Evolutionary conservation across 2,797 vertebrate species (phyloP), one percentile per base, ranked within the genome.

Genomic region (Poeciliopsis presidionis): DNA sequence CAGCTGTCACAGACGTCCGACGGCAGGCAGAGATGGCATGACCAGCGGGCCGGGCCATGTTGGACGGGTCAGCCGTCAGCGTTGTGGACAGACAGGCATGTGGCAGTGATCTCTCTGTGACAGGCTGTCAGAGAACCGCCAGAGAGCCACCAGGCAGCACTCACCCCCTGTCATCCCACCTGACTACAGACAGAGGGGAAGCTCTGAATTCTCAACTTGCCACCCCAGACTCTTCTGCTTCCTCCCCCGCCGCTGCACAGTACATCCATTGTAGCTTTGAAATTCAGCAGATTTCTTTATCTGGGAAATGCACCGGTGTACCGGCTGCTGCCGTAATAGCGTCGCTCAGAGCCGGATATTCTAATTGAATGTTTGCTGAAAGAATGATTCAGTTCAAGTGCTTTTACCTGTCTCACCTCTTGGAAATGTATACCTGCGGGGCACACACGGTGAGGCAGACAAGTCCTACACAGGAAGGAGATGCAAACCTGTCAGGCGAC

Each of bases 1-100:
- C 97, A 97, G 94, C 97, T 98, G 98, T 99, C 98, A 98, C 96
- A 97, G 95, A 94, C 95, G 96, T 96, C 91, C 95, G 94, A 95
- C 93, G 94, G 96, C 96, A 98, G 97, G 97, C 96, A 96, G 96
- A 95, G 96, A 96, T 96, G 96, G 96, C 96, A 89, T 93, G 97
- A 97, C 96, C 96, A 90, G 96, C 93, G 86, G 96, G 96, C 95
- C 88, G 92, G 96, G 92, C 78, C 91, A 73, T 95, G 96, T 96
- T 93, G 78, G 95, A 95, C 93, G 96, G 98, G 98, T 98, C 97
- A 97, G 96, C 95, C 94, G 92, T 96, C 97, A 97, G 95, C 94
- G 75, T 83, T 86, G 90, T 81, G 93, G 95, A 95, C 93, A 95
- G 94, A 94, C 93, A 94, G 93, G 90, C 92, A 94, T 92, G 86